These are phyloP conservation scores for Tipula unca DNA, from an alignment of 2,888 invertebrate species.

Conservation along the genomic window DNA sequence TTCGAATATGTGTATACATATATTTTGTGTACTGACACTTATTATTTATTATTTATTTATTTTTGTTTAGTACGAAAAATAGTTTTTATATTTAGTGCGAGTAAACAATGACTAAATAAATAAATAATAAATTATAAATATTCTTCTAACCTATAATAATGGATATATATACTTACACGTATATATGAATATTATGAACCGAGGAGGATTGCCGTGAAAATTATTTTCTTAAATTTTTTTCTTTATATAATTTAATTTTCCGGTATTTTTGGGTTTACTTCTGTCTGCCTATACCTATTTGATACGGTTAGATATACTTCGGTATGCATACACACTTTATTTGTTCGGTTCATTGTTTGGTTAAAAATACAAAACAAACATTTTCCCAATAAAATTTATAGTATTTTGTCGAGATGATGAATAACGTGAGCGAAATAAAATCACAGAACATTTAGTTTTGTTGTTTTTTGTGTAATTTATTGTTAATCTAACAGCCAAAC, in stretches of 20 bases:
- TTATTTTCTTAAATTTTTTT: neutral
- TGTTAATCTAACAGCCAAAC: neutral
- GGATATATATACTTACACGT: too few species aligned
- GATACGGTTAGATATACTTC: neutral
- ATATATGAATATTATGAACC: neutral
- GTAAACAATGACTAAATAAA: neutral
- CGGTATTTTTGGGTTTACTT: neutral
- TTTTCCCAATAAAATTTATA: constrained; percentile 8
- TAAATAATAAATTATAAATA: neutral
- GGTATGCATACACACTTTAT: neutral
- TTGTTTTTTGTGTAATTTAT: neutral
- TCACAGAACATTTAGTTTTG: neutral
- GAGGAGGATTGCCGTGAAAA: neutral
- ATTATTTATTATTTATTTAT: neutral
- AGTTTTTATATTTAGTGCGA: neutral
- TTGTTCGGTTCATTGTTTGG: neutral
- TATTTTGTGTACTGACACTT: neutral
- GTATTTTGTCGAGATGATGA: neutral
- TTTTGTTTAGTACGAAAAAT: neutral
- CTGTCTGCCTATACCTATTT: neutral
- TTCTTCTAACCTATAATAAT: neutral
- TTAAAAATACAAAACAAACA: constrained; percentile 8
- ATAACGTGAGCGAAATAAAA: neutral
- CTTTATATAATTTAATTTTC: neutral
- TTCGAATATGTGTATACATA: neutral